Evolutionary conservation across 2,797 vertebrate species (phyloP).

Genomic region (Limnodromus scolopaceus): DNA sequence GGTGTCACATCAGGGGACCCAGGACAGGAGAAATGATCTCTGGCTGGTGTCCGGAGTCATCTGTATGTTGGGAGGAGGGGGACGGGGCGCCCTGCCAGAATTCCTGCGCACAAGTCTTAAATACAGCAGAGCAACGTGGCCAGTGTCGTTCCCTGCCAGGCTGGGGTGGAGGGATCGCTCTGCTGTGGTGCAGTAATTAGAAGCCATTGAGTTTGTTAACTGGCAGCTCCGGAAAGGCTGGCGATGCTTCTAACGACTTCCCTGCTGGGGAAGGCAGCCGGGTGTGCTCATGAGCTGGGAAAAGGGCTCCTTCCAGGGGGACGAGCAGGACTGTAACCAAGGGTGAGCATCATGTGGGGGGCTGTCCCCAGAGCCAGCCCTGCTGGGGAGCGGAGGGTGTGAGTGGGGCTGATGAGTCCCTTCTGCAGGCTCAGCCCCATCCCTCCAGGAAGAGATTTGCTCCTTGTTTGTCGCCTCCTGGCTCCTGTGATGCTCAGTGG

Average conservation of each 20-base stretch:
- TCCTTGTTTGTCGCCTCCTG: neutral
- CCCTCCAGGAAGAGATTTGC: neutral
- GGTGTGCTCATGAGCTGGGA: neutral
- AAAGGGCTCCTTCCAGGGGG: neutral
- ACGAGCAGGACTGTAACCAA: rapidly evolving
- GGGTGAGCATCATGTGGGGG: rapidly evolving
- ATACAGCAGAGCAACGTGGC: neutral
- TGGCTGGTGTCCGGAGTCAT: rapidly evolving
- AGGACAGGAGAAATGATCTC: neutral
- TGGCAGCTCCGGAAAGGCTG: conserved; percentile 9
- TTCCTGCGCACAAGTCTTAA: neutral
- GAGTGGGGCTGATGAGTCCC: rapidly evolving
- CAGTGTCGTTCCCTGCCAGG: neutral
- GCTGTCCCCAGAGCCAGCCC: neutral
- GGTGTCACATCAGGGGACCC: neutral
- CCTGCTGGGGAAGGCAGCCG: neutral
- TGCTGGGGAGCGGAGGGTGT: neutral
- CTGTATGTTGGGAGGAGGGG: neutral
- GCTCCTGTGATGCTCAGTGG: neutral
- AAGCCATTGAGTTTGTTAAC: conserved; percentile 8
- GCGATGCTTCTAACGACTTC: neutral
- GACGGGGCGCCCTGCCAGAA: neutral
- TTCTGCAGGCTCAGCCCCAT: neutral
- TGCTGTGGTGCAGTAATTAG: conserved; percentile 27
- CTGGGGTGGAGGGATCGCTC: neutral